Evolutionary conservation across 1,140 invertebrate species (phyloP), one percentile per base, ranked within the genome.

Genomic region (Oryctes rhinoceros): DNA sequence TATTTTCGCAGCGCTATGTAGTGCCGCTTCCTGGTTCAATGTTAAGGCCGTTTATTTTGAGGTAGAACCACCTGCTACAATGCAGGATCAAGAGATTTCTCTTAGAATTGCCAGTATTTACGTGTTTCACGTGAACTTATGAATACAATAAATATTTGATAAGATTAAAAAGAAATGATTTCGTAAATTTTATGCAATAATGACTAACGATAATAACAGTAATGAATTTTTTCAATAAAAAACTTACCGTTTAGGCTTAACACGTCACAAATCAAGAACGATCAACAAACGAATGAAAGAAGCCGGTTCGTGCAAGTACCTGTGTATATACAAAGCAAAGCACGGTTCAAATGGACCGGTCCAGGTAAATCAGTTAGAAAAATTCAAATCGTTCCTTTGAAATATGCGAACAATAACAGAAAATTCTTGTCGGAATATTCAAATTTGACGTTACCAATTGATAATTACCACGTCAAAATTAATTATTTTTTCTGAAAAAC

Each of bases 251-350:
- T 85, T 83, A 76, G 81, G 83, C 78, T 82, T 80, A 83, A 86
- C 82, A 87, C 86, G 85, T 86, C 84, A 86, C 86, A 83, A 80
- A 82, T 83, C 82, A 77, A 81, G 78, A 85, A 80, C 82, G 83
- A 84, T 80, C 83, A 83, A 85, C 83, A 81, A 83, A 82, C 83
- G 84, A 87, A 86, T 86, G 85, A 82, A 85, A 86, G 83, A 83
- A 79, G 83, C 82, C 82, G 83, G 82, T 83, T 81, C 81, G 74
- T 67, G 49, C n/a, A 53, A 15, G 49, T 53, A 53, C 11, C 49
- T 53, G 49, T 44, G 39, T 44, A 44, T 44, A 62, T 62, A 62
- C 53, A n/a, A 35, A 67, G 65, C 9, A 67, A 67, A 20, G 65
- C 67, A 79, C 83, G 80, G 81, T 74, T 83, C 74, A 76, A 76